phyloP scores from a whole-genome alignment of 1,140 invertebrate genomes.

The Magallana ariakensis region DNA sequence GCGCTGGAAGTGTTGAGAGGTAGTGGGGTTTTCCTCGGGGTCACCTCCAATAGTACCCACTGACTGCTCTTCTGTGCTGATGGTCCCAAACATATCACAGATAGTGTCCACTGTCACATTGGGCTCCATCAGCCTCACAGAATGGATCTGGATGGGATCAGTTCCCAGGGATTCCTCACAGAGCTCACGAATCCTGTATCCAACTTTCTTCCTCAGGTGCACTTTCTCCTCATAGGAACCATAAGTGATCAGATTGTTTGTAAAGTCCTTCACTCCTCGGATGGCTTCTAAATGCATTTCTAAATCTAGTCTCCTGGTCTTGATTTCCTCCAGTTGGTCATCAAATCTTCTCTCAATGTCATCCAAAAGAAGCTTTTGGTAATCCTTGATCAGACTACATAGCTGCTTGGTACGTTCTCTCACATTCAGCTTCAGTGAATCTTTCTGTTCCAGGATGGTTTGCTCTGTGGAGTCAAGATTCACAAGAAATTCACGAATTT shows the following conservation, averaged over 20 bases:
- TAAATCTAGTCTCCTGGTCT: slow-evolving; percentile 59
- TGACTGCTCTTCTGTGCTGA: slow-evolving; percentile 15
- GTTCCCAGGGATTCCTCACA: slow-evolving; percentile 68
- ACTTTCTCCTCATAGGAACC: slow-evolving; percentile 76
- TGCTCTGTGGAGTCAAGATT: slow-evolving; percentile 63
- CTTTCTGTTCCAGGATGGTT: slow-evolving; percentile 59
- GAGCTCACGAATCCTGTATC: slow-evolving; percentile 72
- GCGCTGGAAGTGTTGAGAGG: slow-evolving; percentile 34
- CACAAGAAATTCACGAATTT: slow-evolving; percentile 60
- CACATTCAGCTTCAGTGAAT: slow-evolving; percentile 61
- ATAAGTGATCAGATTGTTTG: slow-evolving; percentile 71
- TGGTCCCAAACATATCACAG: slow-evolving; percentile 73
- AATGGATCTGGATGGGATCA: slow-evolving; percentile 55
- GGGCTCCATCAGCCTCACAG: slow-evolving; percentile 65
- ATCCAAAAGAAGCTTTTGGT: slow-evolving; percentile 67
- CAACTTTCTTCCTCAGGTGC: slow-evolving; percentile 69
- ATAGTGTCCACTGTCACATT: slow-evolving; percentile 71
- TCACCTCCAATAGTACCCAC: background rate
- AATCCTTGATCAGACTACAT: slow-evolving; percentile 68
- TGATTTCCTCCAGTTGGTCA: slow-evolving; percentile 65
- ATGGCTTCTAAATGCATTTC: slow-evolving; percentile 70
- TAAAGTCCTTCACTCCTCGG: slow-evolving; percentile 70
- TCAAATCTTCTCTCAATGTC: slow-evolving; percentile 68
- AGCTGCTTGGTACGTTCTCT: slow-evolving; percentile 69
- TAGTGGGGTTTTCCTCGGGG: background rate